Conservation (phyloP, 1,140 invertebrate species). For the Drosophila jambulina region DNA sequence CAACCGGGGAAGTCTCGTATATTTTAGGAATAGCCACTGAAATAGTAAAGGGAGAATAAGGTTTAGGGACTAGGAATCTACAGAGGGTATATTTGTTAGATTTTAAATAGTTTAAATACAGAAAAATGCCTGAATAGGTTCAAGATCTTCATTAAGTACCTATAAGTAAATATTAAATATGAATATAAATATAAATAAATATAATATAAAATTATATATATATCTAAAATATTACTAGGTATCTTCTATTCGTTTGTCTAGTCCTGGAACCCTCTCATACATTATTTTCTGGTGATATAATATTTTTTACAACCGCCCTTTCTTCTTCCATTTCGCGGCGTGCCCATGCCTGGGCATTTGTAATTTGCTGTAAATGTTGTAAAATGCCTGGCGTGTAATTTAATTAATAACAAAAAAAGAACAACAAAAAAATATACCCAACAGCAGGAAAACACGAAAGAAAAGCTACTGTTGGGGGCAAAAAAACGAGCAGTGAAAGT, state of each 20-base stretch:
- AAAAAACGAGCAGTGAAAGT: conserved; percentile 81
- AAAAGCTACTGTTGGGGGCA: conserved; percentile 53
- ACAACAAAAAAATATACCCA: conserved; percentile 49
- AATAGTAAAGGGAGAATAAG: conserved; percentile 33
- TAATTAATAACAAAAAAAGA: conserved; percentile 76
- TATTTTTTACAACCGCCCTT: conserved; percentile 52
- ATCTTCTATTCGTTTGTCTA: not conserved
- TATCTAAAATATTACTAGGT: conserved; percentile 2
- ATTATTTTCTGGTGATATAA: conserved; percentile 76
- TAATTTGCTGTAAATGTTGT: conserved; percentile 84
- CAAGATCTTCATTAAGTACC: not conserved
- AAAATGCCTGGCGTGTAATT: conserved; percentile 82
- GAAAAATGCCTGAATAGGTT: not conserved
- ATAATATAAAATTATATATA: no score
- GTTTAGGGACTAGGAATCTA: conserved; percentile 7
- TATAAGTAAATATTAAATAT: no score
- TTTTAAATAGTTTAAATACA: not conserved
- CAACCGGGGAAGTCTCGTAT: conserved; percentile 45
- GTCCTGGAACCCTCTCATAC: not conserved
- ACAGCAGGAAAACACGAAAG: conserved; percentile 26
- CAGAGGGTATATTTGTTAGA: not conserved
- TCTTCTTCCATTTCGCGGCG: conserved; percentile 4
- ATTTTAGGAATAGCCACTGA: conserved; percentile 32
- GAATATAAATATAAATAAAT: no score
- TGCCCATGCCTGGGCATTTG: conserved; percentile 55